Percentiles rank a stretch among this genome's conserved stretches.
phyloP scores from a whole-genome alignment of 2,888 invertebrate genomes.

The Ligdia adustata region DNA sequence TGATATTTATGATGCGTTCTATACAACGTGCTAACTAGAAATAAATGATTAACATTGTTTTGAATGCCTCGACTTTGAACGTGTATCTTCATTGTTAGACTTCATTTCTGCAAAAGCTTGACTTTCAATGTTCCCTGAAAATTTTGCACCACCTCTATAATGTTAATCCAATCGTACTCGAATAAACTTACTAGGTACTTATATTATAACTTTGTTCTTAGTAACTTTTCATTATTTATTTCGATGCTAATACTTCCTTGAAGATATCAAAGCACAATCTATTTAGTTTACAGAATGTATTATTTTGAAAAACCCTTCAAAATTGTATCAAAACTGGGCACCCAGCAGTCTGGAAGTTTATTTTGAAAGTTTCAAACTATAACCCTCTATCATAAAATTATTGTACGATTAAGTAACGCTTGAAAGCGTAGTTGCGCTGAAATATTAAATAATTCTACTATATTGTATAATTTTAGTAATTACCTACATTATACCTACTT shows the following conservation, averaged over 20 bases:
- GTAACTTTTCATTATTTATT: background rate
- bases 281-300: background rate
- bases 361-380: slow-evolving; percentile 66
- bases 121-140: slow-evolving; percentile 52
- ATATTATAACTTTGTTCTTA: background rate
- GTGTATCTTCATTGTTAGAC: slow-evolving; percentile 40
- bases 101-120: slow-evolving; percentile 74
- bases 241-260: slow-evolving; percentile 6
- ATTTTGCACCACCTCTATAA: slow-evolving; percentile 40
- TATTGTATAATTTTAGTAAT: slow-evolving; percentile 80
- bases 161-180: slow-evolving; percentile 24
- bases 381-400: slow-evolving; percentile 69
- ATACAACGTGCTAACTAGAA: slow-evolving; percentile 84
- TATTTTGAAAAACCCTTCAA: slow-evolving; percentile 10
- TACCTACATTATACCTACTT: slow-evolving; percentile 79
- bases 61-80: slow-evolving; percentile 71
- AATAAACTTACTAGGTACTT: too few species aligned
- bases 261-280: slow-evolving; percentile 6
- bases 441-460: slow-evolving; percentile 70
- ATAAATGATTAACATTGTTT: slow-evolving; percentile 78
- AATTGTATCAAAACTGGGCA: slow-evolving; percentile 47
- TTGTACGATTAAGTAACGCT: slow-evolving; percentile 79
- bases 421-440: slow-evolving; percentile 78
- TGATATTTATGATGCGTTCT: slow-evolving; percentile 83
- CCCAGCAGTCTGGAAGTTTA: slow-evolving; percentile 69